Evolutionary conservation across 2,888 invertebrate genomes (phyloP).

Genomic region (Plagodis pulveraria): DNA sequence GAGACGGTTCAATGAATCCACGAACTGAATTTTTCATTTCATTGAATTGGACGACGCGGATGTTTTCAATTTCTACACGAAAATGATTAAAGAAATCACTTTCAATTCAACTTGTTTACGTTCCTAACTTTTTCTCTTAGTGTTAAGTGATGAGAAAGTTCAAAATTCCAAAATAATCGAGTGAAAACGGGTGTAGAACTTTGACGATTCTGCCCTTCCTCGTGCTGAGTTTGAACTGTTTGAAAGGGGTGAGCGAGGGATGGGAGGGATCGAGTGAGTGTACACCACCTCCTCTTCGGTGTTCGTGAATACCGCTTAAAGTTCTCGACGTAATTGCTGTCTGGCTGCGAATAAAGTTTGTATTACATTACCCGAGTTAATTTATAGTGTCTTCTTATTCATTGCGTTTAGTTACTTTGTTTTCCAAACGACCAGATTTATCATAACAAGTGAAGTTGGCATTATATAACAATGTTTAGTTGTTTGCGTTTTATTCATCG

Average conservation of each 20-base stretch:
- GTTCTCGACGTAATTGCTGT: constrained; percentile 81
- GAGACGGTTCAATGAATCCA: constrained; percentile 36
- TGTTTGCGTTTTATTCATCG: no score
- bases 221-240: constrained; percentile 62
- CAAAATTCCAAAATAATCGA: constrained; percentile 73
- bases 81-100: constrained; percentile 44
- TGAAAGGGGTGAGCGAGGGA: constrained; percentile 57
- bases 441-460: constrained; percentile 50
- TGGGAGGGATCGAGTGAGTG: constrained; percentile 44
- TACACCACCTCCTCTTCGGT: constrained; percentile 66
- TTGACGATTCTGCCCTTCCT: constrained; percentile 64
- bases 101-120: constrained; percentile 46
- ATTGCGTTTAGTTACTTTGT: constrained; percentile 70
- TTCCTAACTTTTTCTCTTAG: constrained; percentile 49
- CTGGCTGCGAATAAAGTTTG: constrained; percentile 81
- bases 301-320: constrained; percentile 80
- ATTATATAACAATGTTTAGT: no score
- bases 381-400: constrained; percentile 81
- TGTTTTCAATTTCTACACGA: constrained; percentile 39
- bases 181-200: constrained; percentile 64
- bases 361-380: constrained; percentile 81
- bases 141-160: constrained; percentile 61
- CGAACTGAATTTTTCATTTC: constrained; percentile 12
- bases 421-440: constrained; percentile 63
- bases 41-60: constrained; percentile 31